Base-by-base conservation (phyloP, 1,140 invertebrate genomes). In the Tetramorium alpestre region DNA sequence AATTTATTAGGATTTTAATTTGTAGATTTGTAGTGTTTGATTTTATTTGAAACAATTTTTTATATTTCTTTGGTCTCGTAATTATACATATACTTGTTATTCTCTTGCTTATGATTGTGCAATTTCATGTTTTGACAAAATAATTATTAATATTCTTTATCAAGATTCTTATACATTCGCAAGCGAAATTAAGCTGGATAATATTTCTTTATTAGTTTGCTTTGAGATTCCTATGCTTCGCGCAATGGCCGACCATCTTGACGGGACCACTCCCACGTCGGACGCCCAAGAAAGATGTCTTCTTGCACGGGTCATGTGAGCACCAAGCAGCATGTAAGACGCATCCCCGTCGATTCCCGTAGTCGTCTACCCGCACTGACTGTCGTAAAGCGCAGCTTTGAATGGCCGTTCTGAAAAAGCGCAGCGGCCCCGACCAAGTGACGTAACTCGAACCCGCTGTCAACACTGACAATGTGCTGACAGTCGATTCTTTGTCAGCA, bases 361-460 rank as follows among this genome's bases (percentile, higher is more conserved):
- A 47, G 82, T 75, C 80, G 73, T 78, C 58, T 85, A 54, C 77
- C 88, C 89, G 88, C 78, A 89, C 86, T 89, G 89, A 90, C 89
- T 90, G 88, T 33, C 33, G 33, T 89, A 86, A 84, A 87, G 72
- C 85, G 72, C 62, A 90, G 88, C 51, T 88, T 73, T 94, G 89
- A 93, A 93, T 93, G 92, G 90, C 62, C 87, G 85, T 85, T 89
- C 90, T 92, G 90, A 91, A 90, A 93, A 94, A 94, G 93, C 91
- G 91, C 92, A 93, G 88, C 90, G 88, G 81, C 90, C 88, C 62
- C 73, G 85, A 80, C 77, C 89, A 91, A 93, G 93, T 94, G 92
- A 94, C 93, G 94, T 94, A 94, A 94, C 92, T 93, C 92, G 94
- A 94, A 91, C 92, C 88, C 90, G 87, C 91, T 90, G 93, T 92